phyloP scores from a whole-genome alignment of 2,113 vertebrate genomes.

The Pangasianodon gigas region DNA sequence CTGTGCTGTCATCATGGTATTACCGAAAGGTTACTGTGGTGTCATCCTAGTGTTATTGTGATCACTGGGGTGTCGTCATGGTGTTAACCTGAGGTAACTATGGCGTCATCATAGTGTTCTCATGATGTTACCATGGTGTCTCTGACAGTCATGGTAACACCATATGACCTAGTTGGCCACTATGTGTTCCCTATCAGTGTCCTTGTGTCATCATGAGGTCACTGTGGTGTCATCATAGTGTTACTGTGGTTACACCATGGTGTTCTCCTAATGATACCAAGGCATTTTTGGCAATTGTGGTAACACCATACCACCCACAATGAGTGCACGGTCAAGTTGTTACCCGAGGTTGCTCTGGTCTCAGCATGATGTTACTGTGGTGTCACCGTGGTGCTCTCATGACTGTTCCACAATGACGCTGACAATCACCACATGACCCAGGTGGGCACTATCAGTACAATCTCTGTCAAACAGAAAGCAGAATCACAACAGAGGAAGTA shows the following conservation, averaged over 20 bases:
- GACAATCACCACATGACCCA: conserved; percentile 37
- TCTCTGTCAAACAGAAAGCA: conserved; percentile 60
- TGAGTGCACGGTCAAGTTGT: neutral
- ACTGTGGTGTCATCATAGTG: neutral
- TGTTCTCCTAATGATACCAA: neutral
- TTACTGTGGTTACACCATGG: neutral
- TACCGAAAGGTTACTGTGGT: neutral
- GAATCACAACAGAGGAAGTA: conserved; percentile 65
- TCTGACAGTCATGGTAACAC: too few species aligned
- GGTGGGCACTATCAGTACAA: conserved; percentile 48
- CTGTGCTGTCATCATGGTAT: conserved; percentile 50
- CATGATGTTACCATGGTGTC: neutral
- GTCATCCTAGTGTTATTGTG: neutral
- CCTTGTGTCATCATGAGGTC: neutral
- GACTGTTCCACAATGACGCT: conserved; percentile 9
- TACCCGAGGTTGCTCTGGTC: neutral
- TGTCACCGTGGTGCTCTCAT: conserved; percentile 25
- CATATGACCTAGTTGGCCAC: neutral
- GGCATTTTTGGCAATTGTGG: neutral
- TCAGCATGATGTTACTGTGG: neutral
- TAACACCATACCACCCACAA: neutral
- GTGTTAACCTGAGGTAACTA: neutral
- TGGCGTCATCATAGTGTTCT: neutral
- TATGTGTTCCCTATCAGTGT: neutral
- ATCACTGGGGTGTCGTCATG: too few species aligned